Evolutionary conservation across 1,140 invertebrate species (phyloP), one percentile per base, ranked within the genome.

Genomic region (Cardiocondyla obscurior): DNA sequence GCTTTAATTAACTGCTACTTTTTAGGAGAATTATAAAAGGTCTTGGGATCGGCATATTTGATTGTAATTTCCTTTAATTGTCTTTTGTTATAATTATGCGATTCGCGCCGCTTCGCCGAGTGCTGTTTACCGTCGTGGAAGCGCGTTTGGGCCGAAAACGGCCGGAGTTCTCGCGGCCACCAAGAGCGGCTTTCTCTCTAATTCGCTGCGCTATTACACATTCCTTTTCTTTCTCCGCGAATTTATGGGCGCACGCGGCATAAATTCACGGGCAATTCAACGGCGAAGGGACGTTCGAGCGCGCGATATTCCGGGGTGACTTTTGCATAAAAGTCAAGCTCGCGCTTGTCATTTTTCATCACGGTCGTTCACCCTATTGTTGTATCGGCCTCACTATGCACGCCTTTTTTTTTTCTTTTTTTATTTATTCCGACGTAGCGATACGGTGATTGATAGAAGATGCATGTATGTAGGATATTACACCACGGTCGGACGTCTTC

Each of bases 361-460:
- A 16, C 57, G 76, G 55, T 74, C 62, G 53, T 86, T 86, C 84
- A 74, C 60, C 46, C 46, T 55, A 30, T 53, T 60, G 55, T 70
- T 72, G 58, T 65, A 42, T 46, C 60, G 33, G 16, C 46, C 6
- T 53, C 60, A n/a, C 42, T 36, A n/a, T 36, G 33, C 25, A 62
- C 19, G 49, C 62, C 57, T 76, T 82, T 82, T 74, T 28, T 58
- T 16, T 46, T 55, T 51, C 69, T 82, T 82, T 74, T 28, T 58
- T 16, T 46, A 22, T 67, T 67, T 69, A 8, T 25, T 14, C 42
- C 16, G 46, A 55, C 53, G 49, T 82, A 82, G 67, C 30, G 46
- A 69, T 49, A 33, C 36, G 58, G 73, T 67, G 67, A 85, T 83
- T 69, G 84, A 86, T 77, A 70, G 55, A 36, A 77, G 22, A 30